These are phyloP conservation scores for Sinocyclocheilus maitianheensis DNA, from an alignment of 2,113 vertebrate species.

Conservation along the genomic window DNA sequence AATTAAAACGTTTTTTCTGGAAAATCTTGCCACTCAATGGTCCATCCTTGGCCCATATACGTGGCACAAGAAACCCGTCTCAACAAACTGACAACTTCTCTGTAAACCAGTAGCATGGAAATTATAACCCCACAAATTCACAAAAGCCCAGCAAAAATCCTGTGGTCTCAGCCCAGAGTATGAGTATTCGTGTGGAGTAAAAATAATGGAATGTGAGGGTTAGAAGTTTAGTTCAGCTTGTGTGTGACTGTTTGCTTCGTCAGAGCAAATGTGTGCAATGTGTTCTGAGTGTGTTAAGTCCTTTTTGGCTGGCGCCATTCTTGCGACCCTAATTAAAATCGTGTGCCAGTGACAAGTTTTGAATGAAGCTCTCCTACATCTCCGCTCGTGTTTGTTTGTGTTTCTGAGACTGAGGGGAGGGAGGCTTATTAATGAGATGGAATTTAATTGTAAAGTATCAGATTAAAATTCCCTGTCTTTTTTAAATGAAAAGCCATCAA, in stretches of 20 bases:
- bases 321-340: conserved; percentile 33
- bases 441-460: not conserved
- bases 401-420: conserved; percentile 17
- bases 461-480: not conserved
- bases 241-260: not conserved
- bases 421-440: conserved; percentile 11
- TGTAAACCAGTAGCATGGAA: conserved; percentile 14
- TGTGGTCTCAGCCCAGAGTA: not conserved
- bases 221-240: conserved; percentile 23
- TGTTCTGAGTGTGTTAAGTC: conserved; percentile 8
- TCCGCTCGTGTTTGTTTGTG: conserved; percentile 31
- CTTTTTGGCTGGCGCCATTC: conserved; percentile 14
- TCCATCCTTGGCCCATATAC: not conserved
- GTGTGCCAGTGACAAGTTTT: conserved; percentile 1
- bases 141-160: conserved; percentile 14
- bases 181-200: not conserved
- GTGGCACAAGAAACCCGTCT: not conserved
- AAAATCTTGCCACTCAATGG: not conserved
- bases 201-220: not conserved
- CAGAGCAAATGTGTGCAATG: conserved; percentile 16
- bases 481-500: not conserved
- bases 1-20: not conserved
- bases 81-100: not conserved
- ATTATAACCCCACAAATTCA: not conserved
- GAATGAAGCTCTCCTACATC: conserved; percentile 19